Conservation (phyloP, 1,140 invertebrate species). For the Neotoxoptera formosana region DNA sequence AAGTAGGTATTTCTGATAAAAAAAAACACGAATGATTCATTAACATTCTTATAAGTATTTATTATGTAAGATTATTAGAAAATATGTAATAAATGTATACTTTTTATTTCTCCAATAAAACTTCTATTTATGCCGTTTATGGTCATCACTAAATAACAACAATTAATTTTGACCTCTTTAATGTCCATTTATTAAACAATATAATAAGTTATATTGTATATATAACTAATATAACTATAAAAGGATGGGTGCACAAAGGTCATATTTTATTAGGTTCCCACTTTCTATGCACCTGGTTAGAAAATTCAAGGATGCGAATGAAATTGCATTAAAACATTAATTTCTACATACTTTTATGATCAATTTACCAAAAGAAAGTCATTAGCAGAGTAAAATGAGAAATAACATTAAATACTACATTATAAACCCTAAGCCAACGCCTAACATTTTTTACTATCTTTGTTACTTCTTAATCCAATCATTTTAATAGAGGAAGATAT, state of each 20-base stretch:
- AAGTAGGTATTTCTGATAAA: neutral
- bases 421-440: neutral
- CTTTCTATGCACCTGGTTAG: neutral
- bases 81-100: neutral
- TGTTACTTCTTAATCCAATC: neutral
- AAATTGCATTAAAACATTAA: neutral
- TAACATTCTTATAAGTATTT: neutral
- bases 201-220: no score
- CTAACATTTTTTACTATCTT: neutral
- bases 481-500: neutral
- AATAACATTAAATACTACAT: neutral
- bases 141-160: neutral
- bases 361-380: neutral
- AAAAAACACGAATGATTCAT: neutral
- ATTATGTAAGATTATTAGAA: neutral
- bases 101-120: neutral
- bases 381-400: neutral
- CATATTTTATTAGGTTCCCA: neutral
- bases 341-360: neutral
- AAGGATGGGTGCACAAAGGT: neutral
- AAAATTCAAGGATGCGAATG: neutral
- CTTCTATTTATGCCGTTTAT: neutral
- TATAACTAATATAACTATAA: no score
- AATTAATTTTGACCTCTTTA: slow-evolving; percentile 13
- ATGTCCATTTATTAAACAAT: neutral